Evolutionary conservation across 2,797 vertebrate genomes (phyloP).

Genomic region (Clamator glandarius): DNA sequence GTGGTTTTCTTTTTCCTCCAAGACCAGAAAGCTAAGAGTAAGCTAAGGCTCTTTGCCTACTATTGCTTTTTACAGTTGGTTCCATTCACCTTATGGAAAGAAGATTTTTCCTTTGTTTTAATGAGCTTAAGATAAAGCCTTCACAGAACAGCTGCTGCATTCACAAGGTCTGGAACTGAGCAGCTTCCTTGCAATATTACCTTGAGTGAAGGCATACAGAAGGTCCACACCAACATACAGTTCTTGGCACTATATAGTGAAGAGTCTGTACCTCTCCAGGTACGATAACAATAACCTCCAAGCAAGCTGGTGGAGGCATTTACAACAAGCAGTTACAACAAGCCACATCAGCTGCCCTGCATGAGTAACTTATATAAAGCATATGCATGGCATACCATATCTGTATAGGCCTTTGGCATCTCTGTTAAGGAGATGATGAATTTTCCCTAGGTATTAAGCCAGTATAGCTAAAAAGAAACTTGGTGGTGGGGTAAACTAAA

Average conservation of each 20-base stretch:
- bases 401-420: background rate
- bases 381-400: rapidly evolving
- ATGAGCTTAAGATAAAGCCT: constrained; percentile 61
- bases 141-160: constrained; percentile 53
- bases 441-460: background rate
- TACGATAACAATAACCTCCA: rapidly evolving
- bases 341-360: background rate
- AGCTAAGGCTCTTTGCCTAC: background rate
- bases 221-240: background rate
- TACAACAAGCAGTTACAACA: background rate
- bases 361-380: background rate
- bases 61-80: background rate
- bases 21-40: background rate
- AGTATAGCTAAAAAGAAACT: background rate
- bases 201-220: background rate
- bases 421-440: background rate
- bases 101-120: constrained; percentile 52
- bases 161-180: background rate
- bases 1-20: background rate
- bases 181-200: rapidly evolving
- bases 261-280: background rate
- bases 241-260: background rate
- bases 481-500: background rate
- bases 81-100: constrained; percentile 41
- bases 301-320: background rate